Base-by-base conservation (phyloP, 1,140 invertebrate species). In the Danaus plexippus region DNA sequence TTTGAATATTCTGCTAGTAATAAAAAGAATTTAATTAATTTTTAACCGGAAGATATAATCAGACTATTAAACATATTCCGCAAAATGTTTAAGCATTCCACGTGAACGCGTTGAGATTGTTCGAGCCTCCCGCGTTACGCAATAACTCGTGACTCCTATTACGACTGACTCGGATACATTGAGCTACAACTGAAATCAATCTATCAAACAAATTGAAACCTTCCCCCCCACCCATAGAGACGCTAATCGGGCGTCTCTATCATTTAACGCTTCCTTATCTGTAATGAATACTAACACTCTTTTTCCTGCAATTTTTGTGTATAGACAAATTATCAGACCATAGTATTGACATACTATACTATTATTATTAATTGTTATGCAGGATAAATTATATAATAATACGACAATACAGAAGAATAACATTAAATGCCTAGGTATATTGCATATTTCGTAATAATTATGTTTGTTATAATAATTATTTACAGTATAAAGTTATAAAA, bases 131-230 rank as follows among this genome's bases (percentile, higher is more conserved):
- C 44, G 56, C 52, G 71, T 85, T 86, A 83, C 80, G 80, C 71
- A 86, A 86, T 71, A 76, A 72, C 83, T 83, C 83, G 83, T 86
- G 83, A 86, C 77, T 83, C 73, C 76, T 75, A 73, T 83, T 77
- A 82, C 69, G 60, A 74, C 54, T 61, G 55, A 40, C 67, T 71
- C 60, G 52, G 64, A 69, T 58, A 62, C 68, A 59, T 73, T 77
- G 77, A 55, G 78, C 62, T 54, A 52, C 62, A 86, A 73, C 62
- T 77, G 46, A 51, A 55, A 44, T 62, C 52, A 54, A 13, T 18
- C 48, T 44, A 48, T 54, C 53, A 57, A 59, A 65, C 47, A 32
- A 77, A 73, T 70, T 41, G 51, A 45, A 43, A 63, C 69, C 64
- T 80, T 59, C 9, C 9, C 18, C 0, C 0, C 22, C 41, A 52